Percentiles rank a stretch among this genome's conserved stretches.
These are phyloP conservation scores for Ernsta delagoae DNA, from an alignment of 2,888 invertebrate species.

Conservation along the genomic window DNA sequence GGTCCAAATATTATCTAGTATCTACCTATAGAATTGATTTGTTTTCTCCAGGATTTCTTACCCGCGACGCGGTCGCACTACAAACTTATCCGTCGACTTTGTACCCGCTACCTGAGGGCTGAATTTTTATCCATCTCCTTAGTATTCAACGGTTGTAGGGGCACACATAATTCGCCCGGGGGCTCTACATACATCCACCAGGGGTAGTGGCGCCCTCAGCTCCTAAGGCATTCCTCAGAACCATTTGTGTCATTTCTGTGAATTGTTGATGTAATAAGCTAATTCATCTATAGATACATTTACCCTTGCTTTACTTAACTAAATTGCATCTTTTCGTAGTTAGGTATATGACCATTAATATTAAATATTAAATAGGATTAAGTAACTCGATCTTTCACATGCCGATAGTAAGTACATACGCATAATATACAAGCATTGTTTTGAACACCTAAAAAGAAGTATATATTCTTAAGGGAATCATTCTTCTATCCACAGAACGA, in stretches of 20 bases:
- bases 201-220: conserved; percentile 60
- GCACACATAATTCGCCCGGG: conserved; percentile 73
- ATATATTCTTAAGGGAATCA: too few species aligned
- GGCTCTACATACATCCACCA: conserved; percentile 65
- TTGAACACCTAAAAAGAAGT: too few species aligned
- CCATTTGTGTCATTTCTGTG: conserved; percentile 58
- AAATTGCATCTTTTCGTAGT: too few species aligned
- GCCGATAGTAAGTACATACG: too few species aligned
- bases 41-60: conserved; percentile 67
- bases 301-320: too few species aligned
- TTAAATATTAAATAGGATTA: too few species aligned
- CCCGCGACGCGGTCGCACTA: conserved; percentile 57
- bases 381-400: too few species aligned
- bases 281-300: background rate
- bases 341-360: too few species aligned
- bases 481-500: too few species aligned
- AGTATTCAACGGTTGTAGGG: conserved; percentile 72
- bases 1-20: conserved; percentile 35
- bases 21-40: conserved; percentile 68
- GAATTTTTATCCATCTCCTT: conserved; percentile 75
- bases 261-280: conserved; percentile 52
- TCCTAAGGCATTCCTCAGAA: conserved; percentile 55
- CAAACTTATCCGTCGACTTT: conserved; percentile 68
- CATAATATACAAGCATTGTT: too few species aligned
- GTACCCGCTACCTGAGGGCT: conserved; percentile 67